phyloP scores from a whole-genome alignment of 1,140 invertebrate species.

The Drosophila subobscura region DNA sequence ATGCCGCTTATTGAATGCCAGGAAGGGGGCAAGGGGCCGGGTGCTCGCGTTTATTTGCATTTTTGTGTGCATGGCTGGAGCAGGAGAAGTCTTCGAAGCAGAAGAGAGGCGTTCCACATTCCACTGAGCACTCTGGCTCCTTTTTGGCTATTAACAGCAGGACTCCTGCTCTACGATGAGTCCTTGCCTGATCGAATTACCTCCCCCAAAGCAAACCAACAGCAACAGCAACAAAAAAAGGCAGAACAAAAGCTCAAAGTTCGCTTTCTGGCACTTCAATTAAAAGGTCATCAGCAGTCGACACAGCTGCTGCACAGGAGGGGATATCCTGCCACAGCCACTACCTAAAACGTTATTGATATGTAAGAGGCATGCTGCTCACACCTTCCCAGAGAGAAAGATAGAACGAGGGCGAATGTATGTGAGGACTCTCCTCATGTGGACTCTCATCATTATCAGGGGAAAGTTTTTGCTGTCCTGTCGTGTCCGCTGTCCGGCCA shows the following conservation, averaged over 20 bases:
- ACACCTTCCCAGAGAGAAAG: slow-evolving; percentile 46
- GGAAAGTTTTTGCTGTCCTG: slow-evolving; percentile 46
- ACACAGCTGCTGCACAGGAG: slow-evolving; percentile 64
- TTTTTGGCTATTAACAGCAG: slow-evolving; percentile 22
- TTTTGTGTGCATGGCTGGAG: slow-evolving; percentile 64
- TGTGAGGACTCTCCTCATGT: slow-evolving; percentile 37
- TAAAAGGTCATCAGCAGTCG: slow-evolving; percentile 81
- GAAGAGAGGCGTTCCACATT: slow-evolving; percentile 6
- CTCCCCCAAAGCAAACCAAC: neutral
- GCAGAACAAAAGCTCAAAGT: slow-evolving; percentile 2
- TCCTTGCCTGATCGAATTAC: slow-evolving; percentile 35
- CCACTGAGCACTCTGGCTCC: neutral
- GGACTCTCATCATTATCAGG: slow-evolving; percentile 72
- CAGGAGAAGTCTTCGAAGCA: too few species aligned
- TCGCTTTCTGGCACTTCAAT: slow-evolving; percentile 64
- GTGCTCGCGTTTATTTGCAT: slow-evolving; percentile 73
- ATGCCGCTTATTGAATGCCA: slow-evolving; percentile 65
- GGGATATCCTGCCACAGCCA: slow-evolving; percentile 6
- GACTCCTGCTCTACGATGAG: neutral
- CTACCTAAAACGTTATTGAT: slow-evolving; percentile 74
- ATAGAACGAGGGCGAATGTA: slow-evolving; percentile 4
- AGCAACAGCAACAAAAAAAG: neutral
- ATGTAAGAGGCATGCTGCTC: slow-evolving; percentile 73
- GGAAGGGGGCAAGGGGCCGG: slow-evolving; percentile 9
- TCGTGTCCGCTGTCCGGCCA: slow-evolving; percentile 1